Percentiles rank a stretch among this genome's conserved stretches.
phyloP scores from a whole-genome alignment of 2,113 vertebrate species.

The Thamnophis sirtalis region DNA sequence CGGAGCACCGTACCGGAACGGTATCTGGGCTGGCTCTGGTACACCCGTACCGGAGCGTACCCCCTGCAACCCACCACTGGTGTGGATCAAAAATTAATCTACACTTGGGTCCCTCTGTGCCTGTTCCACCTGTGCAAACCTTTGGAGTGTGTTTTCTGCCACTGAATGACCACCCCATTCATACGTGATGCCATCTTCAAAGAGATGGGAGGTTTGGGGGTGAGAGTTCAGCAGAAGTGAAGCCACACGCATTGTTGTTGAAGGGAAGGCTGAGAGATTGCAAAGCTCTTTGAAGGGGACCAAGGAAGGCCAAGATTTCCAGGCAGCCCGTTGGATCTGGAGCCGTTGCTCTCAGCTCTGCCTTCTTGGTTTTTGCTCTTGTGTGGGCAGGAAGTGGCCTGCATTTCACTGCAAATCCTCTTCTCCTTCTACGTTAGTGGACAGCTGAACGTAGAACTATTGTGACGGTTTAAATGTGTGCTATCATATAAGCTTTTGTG shows the following conservation, averaged over 20 bases:
- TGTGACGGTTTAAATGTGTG: background rate
- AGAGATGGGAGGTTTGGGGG: background rate
- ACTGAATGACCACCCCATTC: background rate
- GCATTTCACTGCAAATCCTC: background rate
- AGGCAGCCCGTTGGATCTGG: background rate
- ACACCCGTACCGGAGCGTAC: too few species aligned
- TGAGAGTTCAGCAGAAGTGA: background rate
- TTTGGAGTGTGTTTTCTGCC: background rate
- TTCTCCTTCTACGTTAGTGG: background rate
- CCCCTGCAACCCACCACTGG: too few species aligned
- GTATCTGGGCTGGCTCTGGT: too few species aligned
- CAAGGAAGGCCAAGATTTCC: background rate
- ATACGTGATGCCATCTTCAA: background rate
- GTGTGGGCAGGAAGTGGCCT: background rate
- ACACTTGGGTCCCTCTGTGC: background rate
- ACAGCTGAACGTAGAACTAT: background rate
- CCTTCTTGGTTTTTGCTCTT: background rate
- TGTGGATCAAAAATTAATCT: background rate
- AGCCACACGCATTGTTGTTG: background rate
- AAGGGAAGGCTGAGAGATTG: background rate
- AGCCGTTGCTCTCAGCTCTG: background rate
- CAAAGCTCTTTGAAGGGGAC: background rate
- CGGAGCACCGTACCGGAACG: too few species aligned
- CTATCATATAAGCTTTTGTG: background rate
- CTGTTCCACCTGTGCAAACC: background rate